Percentiles rank a stretch among this genome's conserved stretches.
Evolutionary conservation across 1,140 invertebrate genomes (phyloP).

Genomic region (Bilobella aurantiaca): DNA sequence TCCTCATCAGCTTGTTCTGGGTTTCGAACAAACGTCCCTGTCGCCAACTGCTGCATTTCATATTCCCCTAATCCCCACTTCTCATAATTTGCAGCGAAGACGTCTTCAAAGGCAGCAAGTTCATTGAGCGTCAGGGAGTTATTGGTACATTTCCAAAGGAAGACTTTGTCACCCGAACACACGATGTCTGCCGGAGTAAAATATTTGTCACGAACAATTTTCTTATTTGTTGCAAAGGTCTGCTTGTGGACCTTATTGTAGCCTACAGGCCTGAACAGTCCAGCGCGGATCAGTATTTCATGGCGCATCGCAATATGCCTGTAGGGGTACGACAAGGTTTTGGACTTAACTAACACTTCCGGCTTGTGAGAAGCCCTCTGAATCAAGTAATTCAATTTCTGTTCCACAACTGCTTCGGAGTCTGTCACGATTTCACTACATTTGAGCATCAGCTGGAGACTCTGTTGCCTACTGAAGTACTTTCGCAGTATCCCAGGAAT

Average conservation of each 20-base stretch:
- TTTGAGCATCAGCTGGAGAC: constrained; percentile 11
- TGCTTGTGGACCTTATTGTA: constrained; percentile 17
- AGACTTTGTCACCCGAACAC: constrained; percentile 22
- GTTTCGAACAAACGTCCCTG: not conserved
- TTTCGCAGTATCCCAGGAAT: constrained; percentile 10
- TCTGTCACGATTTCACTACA: constrained; percentile 13
- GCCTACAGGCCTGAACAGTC: constrained; percentile 21
- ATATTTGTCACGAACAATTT: constrained; percentile 18
- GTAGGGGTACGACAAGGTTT: constrained; percentile 4
- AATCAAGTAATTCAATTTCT: constrained; percentile 26
- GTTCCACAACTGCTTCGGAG: constrained; percentile 1
- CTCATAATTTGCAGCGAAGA: constrained; percentile 14
- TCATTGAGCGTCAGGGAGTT: constrained; percentile 18
- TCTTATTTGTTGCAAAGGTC: not conserved
- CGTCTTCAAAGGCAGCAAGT: constrained; percentile 29
- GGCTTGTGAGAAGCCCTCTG: constrained; percentile 19
- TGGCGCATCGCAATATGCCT: constrained; percentile 19
- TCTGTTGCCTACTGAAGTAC: constrained; percentile 24
- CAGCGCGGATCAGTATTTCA: constrained; percentile 30
- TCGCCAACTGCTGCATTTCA: too few relatives aligned
- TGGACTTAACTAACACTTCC: constrained; percentile 13
- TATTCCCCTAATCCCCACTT: too few relatives aligned
- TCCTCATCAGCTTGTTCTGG: constrained; percentile 5
- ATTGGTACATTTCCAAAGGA: constrained; percentile 26
- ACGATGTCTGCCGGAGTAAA: constrained; percentile 25